Conservation (phyloP, 1,140 invertebrate species). For the Saxidomus purpurata region DNA sequence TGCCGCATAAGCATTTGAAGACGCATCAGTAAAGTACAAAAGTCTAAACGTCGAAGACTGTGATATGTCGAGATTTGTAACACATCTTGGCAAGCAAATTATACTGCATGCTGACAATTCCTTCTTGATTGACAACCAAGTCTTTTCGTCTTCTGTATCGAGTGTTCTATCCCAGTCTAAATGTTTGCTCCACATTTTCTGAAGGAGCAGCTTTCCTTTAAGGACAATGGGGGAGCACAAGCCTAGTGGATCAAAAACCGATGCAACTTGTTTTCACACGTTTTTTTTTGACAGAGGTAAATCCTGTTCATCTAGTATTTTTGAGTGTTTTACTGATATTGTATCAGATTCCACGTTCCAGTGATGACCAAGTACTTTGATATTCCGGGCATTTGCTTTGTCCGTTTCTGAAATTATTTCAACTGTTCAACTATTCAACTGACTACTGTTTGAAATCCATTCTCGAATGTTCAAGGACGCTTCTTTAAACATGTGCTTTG, state of each 20-base stretch:
- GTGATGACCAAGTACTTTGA: not conserved
- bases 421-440: too few relatives aligned
- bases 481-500: conserved; percentile 28
- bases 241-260: conserved; percentile 38
- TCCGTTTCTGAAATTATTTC: not conserved
- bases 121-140: not conserved
- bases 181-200: not conserved
- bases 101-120: not conserved
- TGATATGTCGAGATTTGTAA: not conserved
- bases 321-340: not conserved
- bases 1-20: conserved; percentile 20
- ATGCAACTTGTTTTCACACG: not conserved
- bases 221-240: not conserved
- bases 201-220: not conserved
- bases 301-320: not conserved
- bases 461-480: too few relatives aligned
- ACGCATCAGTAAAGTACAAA: too few relatives aligned
- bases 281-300: not conserved
- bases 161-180: not conserved
- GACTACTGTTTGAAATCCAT: not conserved
- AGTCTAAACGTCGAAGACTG: too few relatives aligned
- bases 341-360: not conserved
- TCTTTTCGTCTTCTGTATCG: not conserved
- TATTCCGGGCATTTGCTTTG: not conserved
- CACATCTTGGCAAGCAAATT: not conserved